Evolutionary conservation across 2,888 invertebrate species (phyloP).

Genomic region (Sturmia bella): DNA sequence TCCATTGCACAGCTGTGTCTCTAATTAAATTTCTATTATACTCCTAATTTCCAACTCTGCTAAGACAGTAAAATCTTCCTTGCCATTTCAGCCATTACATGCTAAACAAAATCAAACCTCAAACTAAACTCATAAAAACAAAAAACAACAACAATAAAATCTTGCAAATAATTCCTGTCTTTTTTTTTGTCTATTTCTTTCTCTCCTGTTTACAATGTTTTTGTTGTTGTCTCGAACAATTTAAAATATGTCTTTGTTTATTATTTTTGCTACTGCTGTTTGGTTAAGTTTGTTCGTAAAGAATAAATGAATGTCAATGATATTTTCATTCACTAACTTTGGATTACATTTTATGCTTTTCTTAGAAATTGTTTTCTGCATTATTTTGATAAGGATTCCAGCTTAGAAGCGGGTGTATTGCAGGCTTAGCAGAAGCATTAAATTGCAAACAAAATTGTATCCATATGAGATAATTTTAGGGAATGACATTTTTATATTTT

Average conservation of each 20-base stretch:
- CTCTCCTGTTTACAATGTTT: not conserved
- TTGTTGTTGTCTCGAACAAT: conserved; percentile 27
- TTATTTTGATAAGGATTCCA: not conserved
- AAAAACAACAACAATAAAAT: conserved; percentile 51
- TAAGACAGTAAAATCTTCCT: not conserved
- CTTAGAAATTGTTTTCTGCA: conserved; percentile 26
- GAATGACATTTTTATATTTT: too few species aligned
- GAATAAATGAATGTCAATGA: conserved; percentile 19
- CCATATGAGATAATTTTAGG: too few species aligned
- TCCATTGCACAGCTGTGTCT: conserved; percentile 20
- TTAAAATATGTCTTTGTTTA: conserved; percentile 22
- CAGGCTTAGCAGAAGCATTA: not conserved
- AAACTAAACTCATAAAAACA: conserved; percentile 40
- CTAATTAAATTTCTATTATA: conserved; percentile 45
- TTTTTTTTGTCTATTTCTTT: not conserved
- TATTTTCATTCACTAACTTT: conserved; percentile 41
- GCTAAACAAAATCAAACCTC: conserved; percentile 22
- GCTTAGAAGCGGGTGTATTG: not conserved
- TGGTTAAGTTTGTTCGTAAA: conserved; percentile 1
- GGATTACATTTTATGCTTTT: not conserved
- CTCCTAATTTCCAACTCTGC: conserved; percentile 15
- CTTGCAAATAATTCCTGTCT: conserved; percentile 1
- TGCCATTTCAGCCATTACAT: conserved; percentile 31
- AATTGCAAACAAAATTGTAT: too few species aligned
- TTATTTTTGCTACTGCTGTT: not conserved